Base-by-base conservation (phyloP, 2,113 vertebrate genomes). In the Paralichthys olivaceus region DNA sequence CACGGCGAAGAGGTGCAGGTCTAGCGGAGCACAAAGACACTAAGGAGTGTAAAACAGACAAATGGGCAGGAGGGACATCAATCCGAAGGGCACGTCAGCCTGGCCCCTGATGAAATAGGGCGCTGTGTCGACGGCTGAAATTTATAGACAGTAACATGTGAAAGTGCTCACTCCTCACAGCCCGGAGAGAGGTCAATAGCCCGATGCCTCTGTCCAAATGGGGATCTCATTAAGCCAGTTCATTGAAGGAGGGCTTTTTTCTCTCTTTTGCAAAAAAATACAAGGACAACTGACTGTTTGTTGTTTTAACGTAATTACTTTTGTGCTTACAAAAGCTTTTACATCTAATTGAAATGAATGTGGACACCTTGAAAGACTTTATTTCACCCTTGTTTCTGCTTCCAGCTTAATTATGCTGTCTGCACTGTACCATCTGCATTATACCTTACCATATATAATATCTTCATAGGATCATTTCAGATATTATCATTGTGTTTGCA, bases 121-220 rank as follows among this genome's bases (percentile, higher is more conserved):
- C 25, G 53, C 66, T 19, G 60, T 79, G 90, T 90, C 89, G 68
- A 82, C 79, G 83, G 90, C 79, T 88, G 81, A 75, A 90, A 95
- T 94, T 92, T 94, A 94, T 95, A 90, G 93, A 94, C 87, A 87
- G 92, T 90, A 90, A 94, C 93, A 82, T 89, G 91, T 89, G 90
- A 90, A 91, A 91, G 89, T 81, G 88, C 83, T 93, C 87, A 86
- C 85, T 87, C 84, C 87, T 90, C 88, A 81, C 57, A 80, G 79
- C 79, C 86, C 80, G 57, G 22, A 83, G 86, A 87, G 86, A 84
- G 92, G 90, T 94, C 93, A 89, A 93, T 94, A 93, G 80, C 81
- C 81, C 80, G 82, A 90, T 85, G 78, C 81, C 67, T 90, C 77
- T 2, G 80, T 86, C 84, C 85, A 77, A 92, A 91, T 87, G 87